Conservation (phyloP, 1,140 invertebrate genomes). For the Chironomus tepperi region DNA sequence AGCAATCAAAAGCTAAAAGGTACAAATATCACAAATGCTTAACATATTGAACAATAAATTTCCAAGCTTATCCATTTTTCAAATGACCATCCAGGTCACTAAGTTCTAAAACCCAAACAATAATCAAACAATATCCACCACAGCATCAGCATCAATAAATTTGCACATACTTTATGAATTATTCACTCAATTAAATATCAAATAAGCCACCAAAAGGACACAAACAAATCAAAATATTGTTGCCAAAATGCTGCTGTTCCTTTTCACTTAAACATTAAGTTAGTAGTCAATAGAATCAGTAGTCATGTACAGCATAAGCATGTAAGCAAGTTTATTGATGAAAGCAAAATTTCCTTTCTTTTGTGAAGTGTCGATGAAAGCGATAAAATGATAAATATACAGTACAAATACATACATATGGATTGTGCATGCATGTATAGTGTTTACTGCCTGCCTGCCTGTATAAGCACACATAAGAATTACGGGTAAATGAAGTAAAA, state of each 20-base stretch:
- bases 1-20: too few species aligned
- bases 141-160: too few species aligned
- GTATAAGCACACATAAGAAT: not conserved
- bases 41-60: too few species aligned
- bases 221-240: not conserved
- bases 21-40: too few species aligned
- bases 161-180: too few species aligned
- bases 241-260: not conserved
- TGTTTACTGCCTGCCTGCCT: too few species aligned
- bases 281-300: too few species aligned
- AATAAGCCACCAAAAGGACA: not conserved
- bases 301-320: not conserved
- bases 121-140: too few species aligned
- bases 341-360: not conserved
- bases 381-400: constrained; percentile 14
- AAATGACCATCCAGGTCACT: too few species aligned
- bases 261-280: not conserved
- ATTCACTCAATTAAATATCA: too few species aligned
- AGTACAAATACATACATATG: not conserved
- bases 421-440: not conserved
- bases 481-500: constrained; percentile 25
- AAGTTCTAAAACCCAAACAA: too few species aligned
- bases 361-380: constrained; percentile 5
- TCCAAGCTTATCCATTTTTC: too few species aligned
- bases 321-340: not conserved